Evolutionary conservation across 1,140 invertebrate genomes (phyloP).

Genomic region (Apocrypta bakeri): DNA sequence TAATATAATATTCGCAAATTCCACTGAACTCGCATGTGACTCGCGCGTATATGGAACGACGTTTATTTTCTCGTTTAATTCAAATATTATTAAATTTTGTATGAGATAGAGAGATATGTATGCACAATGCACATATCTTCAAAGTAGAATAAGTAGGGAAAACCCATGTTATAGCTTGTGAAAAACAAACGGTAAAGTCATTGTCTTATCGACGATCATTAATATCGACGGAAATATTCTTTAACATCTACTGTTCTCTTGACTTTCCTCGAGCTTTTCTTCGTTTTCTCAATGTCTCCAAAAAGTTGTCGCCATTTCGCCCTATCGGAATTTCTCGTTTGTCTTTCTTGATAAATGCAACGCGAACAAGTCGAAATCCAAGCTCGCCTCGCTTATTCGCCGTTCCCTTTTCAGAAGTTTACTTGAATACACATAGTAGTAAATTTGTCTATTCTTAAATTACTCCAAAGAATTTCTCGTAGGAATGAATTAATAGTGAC

Average conservation of each 20-base stretch:
- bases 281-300: slow-evolving; percentile 21
- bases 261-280: not conserved
- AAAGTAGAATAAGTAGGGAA: not conserved
- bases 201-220: slow-evolving; percentile 22
- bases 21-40: not conserved
- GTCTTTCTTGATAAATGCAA: slow-evolving; percentile 65
- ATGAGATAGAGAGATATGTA: too few relatives aligned
- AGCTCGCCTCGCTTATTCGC: slow-evolving; percentile 61
- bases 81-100: too few relatives aligned
- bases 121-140: too few relatives aligned
- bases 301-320: slow-evolving; percentile 51
- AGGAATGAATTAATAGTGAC: too few relatives aligned
- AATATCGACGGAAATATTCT: slow-evolving; percentile 22
- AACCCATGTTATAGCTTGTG: not conserved
- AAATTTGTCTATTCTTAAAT: too few relatives aligned
- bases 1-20: not conserved
- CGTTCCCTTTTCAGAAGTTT: not conserved
- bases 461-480: too few relatives aligned
- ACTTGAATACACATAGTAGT: not conserved
- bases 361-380: slow-evolving; percentile 40
- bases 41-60: too few relatives aligned
- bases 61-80: too few relatives aligned
- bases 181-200: not conserved
- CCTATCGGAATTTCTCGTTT: slow-evolving; percentile 60
- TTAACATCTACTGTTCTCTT: not conserved